Percentiles rank a stretch among this genome's conserved stretches.
Conservation (phyloP, 2,888 invertebrate species). For the Drosophila kanekoi region DNA sequence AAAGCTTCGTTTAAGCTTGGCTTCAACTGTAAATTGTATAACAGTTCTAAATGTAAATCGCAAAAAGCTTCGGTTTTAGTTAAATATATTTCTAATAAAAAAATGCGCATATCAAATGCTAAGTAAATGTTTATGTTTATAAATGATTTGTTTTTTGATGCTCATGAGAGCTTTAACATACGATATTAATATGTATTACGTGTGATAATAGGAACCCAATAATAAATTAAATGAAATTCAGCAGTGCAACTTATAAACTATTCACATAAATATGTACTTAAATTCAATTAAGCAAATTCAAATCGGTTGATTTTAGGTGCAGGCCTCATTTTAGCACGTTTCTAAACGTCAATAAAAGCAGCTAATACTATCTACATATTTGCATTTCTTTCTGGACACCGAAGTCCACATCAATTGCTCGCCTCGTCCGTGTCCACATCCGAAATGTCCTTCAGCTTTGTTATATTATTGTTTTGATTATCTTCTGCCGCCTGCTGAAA, state of each 20-base stretch:
- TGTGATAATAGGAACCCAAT: constrained; percentile 52
- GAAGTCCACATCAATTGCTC: constrained; percentile 77
- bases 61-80: neutral
- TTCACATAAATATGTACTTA: constrained; percentile 51
- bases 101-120: constrained; percentile 67
- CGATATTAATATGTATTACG: constrained; percentile 32
- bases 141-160: constrained; percentile 58
- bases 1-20: constrained; percentile 1
- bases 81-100: constrained; percentile 19
- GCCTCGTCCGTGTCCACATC: constrained; percentile 85
- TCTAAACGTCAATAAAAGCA: constrained; percentile 21
- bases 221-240: constrained; percentile 60
- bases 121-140: constrained; percentile 67
- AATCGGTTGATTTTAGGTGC: constrained; percentile 48
- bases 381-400: neutral
- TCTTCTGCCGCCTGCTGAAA: constrained; percentile 82
- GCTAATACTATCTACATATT: constrained; percentile 59
- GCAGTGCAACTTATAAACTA: constrained; percentile 60
- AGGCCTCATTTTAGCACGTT: constrained; percentile 69
- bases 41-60: neutral
- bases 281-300: constrained; percentile 48
- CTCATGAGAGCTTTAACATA: constrained; percentile 49
- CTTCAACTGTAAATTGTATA: neutral
- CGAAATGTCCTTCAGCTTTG: constrained; percentile 80
- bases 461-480: constrained; percentile 49